Evolutionary conservation across 2,888 invertebrate species (phyloP), one percentile per base, ranked within the genome.

Genomic region (Drosophila fulvimacula): DNA sequence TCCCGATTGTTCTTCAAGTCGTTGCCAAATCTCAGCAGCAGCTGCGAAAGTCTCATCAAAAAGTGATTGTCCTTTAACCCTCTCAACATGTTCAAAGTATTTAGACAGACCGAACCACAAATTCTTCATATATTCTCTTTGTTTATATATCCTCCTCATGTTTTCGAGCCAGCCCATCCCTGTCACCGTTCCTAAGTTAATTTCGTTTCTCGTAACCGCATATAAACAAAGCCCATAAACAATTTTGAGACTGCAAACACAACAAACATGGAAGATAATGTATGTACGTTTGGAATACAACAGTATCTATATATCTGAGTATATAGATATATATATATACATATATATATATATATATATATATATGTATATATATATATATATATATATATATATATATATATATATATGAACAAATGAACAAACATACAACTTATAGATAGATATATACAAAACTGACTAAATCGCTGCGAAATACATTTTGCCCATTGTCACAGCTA

Each of bases 11-110:
- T 94, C 80, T 94, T 94, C 86, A 94, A 94, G 91, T 94, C 94
- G 85, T 94, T 96, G 93, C 95, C 95, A 92, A 95, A 95, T 93
- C 93, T 95, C 93, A 95, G 94, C 92, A 95, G 95, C 87, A 94
- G 94, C 91, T 94, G 94, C 91, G 95, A 95, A 92, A 94, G 94
- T 90, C 93, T 95, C 88, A 93, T 95, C 66, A 87, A 85, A 65
- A 85, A 85, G 82, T 85, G 82, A 85, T 70, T 65, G 42, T 34
- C n/a, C 27, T 49, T 46, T 60, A 57, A 62, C 67, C 69, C 69
- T 65, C 70, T 60, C 52, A 36, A 38, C 34, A 42, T 55, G 30
- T 60, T 52, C 34, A 57, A 79, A 73, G 79, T 81, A 69, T 76
- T 76, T 62, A 63, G 42, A 57, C 48, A 53, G 41, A 61, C 32